Evolutionary conservation across 2,113 vertebrate genomes (phyloP).

Genomic region (Bubalus kerabau): DNA sequence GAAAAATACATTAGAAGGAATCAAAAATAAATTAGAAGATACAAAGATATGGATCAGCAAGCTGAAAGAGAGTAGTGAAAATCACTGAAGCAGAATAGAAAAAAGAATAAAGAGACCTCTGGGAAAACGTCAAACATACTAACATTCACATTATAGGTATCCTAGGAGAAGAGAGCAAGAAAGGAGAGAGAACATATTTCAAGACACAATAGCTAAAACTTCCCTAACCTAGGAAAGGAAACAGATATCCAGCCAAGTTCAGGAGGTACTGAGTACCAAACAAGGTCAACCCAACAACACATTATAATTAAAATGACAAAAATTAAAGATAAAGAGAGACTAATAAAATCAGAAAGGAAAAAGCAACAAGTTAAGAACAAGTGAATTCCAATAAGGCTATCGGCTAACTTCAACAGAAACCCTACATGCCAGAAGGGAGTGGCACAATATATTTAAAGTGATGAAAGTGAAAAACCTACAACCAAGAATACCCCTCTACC

Average conservation of each 20-base stretch:
- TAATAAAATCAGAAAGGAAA: background rate
- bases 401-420: background rate
- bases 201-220: background rate
- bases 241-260: background rate
- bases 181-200: background rate
- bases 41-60: background rate
- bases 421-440: background rate
- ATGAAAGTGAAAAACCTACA: background rate
- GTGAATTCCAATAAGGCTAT: background rate
- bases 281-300: background rate
- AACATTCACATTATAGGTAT: background rate
- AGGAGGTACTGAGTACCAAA: background rate
- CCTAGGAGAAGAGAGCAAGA: background rate
- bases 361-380: background rate
- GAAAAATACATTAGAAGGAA: background rate
- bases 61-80: background rate
- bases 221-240: background rate
- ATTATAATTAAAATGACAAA: background rate
- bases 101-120: background rate
- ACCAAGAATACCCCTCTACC: background rate
- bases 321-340: background rate
- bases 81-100: background rate
- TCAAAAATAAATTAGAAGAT: background rate
- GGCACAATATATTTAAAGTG: background rate
- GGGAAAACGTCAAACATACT: background rate